A percentile compares a stretch with the other conserved stretches of the same genome.
Evolutionary conservation across 2,888 invertebrate genomes (phyloP).

Genomic region (Bedellia somnulentella): DNA sequence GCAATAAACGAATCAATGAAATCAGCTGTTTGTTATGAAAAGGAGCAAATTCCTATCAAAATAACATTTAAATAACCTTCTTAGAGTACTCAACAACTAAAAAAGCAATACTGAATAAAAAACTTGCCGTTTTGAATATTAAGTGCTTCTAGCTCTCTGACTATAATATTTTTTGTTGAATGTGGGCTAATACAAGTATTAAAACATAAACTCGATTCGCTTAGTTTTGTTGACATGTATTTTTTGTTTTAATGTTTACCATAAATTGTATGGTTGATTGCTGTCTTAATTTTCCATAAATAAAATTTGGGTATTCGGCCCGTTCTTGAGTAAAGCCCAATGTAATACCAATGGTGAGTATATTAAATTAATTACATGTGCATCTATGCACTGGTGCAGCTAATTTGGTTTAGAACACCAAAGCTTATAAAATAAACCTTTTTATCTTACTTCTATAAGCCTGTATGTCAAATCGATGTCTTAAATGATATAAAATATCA

Average conservation of each 20-base stretch:
- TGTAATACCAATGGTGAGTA: neutral
- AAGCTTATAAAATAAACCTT: neutral
- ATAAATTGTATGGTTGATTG: neutral
- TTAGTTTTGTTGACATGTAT: neutral
- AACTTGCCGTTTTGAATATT: constrained; percentile 23
- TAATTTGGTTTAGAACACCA: neutral
- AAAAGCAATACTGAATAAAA: constrained; percentile 18
- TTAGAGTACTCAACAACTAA: neutral
- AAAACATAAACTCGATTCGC: constrained; percentile 1
- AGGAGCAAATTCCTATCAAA: neutral
- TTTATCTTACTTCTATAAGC: neutral
- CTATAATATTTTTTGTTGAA: constrained; percentile 15
- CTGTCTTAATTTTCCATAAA: neutral
- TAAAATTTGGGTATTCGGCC: neutral
- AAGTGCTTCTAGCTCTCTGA: constrained; percentile 27
- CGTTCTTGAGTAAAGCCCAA: neutral
- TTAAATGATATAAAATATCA: neutral
- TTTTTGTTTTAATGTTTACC: neutral
- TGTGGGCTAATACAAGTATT: constrained; percentile 23
- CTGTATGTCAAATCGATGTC: neutral
- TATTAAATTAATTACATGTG: neutral
- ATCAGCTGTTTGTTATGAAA: too few species aligned
- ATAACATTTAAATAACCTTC: neutral
- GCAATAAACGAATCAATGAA: too few species aligned
- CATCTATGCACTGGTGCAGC: neutral